These are phyloP conservation scores for Rhopalosiphum padi DNA, from an alignment of 1,140 invertebrate species.

Conservation along the genomic window DNA sequence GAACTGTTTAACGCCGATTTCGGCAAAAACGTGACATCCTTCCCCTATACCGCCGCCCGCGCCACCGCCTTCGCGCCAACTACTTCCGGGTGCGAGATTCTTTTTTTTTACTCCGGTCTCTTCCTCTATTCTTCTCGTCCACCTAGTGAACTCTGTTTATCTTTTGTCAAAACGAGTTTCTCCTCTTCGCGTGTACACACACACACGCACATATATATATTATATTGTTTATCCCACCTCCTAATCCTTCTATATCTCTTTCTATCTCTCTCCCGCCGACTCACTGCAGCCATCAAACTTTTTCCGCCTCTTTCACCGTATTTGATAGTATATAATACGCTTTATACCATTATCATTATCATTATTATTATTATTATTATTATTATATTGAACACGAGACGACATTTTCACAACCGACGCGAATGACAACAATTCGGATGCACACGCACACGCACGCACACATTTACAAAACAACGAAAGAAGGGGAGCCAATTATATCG, in stretches of 20 bases:
- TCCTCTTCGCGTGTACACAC: neutral
- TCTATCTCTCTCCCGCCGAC: neutral
- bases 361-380: neutral
- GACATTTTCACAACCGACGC: neutral
- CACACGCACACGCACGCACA: neutral
- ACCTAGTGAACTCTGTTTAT: conserved; percentile 48
- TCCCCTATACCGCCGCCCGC: neutral
- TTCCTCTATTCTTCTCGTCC: neutral
- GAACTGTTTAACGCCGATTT: conserved; percentile 58
- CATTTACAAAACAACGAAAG: neutral
- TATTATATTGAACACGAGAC: neutral
- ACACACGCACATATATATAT: neutral
- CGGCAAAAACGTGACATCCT: conserved; percentile 57
- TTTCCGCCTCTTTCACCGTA: neutral
- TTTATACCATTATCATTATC: neutral
- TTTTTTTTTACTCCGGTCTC: neutral
- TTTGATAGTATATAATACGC: neutral
- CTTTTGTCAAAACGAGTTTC: conserved; percentile 39
- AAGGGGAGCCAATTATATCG: conserved; percentile 19
- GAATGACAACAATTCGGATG: neutral
- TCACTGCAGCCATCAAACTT: neutral
- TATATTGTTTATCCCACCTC: neutral
- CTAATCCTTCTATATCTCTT: neutral
- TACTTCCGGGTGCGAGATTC: conserved; percentile 54
- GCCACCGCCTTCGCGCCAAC: neutral